Evolutionary conservation across 2,888 invertebrate genomes (phyloP).

Genomic region (Bugula neritina): DNA sequence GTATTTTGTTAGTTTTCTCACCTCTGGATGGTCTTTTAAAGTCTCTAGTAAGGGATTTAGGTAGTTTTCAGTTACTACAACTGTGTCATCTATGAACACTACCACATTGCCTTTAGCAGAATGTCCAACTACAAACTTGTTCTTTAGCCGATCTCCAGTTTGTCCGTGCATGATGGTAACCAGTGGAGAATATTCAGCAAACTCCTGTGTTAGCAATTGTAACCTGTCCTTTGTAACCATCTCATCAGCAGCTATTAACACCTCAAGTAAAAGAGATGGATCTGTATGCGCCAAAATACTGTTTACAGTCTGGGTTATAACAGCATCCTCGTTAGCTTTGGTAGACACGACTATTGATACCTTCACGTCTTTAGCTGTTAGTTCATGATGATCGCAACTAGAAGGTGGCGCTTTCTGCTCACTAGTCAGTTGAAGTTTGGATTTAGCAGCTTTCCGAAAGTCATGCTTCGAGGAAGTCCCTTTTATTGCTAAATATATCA

Average conservation of each 20-base stretch:
- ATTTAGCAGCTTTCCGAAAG: not conserved
- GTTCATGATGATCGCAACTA: not conserved
- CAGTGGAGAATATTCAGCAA: not conserved
- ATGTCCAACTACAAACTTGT: constrained; percentile 20
- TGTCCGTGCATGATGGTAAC: not conserved
- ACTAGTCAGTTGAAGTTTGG: constrained; percentile 1
- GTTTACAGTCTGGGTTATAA: constrained; percentile 17
- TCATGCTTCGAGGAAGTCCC: not conserved
- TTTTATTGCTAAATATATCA: not conserved
- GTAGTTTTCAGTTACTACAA: constrained; percentile 12
- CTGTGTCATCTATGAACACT: constrained; percentile 11
- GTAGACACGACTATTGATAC: not conserved
- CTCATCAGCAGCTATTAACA: constrained; percentile 11
- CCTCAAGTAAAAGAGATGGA: not conserved
- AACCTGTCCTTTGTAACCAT: not conserved
- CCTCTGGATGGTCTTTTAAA: constrained; percentile 19
- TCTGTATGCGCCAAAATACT: constrained; percentile 21
- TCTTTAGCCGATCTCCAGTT: not conserved
- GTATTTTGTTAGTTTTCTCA: no score
- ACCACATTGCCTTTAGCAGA: constrained; percentile 9
- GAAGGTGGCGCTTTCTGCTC: not conserved
- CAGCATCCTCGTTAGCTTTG: constrained; percentile 11
- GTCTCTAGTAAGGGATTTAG: not conserved
- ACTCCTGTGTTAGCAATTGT: not conserved
- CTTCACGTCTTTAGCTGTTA: not conserved